Conservation (phyloP, 1,140 invertebrate species). For the Phymastichus coffea region DNA sequence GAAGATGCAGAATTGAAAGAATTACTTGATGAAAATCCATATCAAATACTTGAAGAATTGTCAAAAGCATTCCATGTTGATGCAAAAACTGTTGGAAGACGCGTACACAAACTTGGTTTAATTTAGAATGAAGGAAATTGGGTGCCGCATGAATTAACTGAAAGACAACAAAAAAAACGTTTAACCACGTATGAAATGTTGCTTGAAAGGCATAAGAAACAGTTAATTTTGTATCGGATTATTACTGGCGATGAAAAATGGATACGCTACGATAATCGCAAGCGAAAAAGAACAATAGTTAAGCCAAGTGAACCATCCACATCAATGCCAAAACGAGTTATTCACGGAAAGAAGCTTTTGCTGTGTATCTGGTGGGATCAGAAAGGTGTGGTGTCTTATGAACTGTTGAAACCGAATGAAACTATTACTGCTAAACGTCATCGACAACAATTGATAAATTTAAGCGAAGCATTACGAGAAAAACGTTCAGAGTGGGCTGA, state of each 20-base stretch:
- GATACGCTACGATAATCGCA: conserved; percentile 33
- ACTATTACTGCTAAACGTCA: conserved; percentile 4
- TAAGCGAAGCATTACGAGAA: not conserved
- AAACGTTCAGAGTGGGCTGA: not conserved
- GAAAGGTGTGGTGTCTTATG: not conserved
- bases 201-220: conserved; percentile 29
- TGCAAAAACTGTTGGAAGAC: conserved; percentile 26
- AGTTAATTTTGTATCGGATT: conserved; percentile 28
- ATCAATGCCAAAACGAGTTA: conserved; percentile 1
- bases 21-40: conserved; percentile 3
- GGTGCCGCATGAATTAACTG: conserved; percentile 31
- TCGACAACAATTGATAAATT: no score
- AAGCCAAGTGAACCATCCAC: conserved; percentile 8
- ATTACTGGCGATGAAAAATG: conserved; percentile 36
- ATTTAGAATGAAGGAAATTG: conserved; percentile 36
- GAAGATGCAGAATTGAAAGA: no score
- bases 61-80: conserved; percentile 30
- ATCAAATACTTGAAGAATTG: conserved; percentile 34
- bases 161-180: conserved; percentile 33
- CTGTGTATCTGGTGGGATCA: conserved; percentile 13
- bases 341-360: not conserved
- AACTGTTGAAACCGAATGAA: conserved; percentile 17
- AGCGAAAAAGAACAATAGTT: conserved; percentile 33
- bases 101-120: conserved; percentile 33
- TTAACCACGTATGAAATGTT: conserved; percentile 29